Evolutionary conservation across 1,140 invertebrate genomes (phyloP).

Genomic region (Notospermus geniculatus): DNA sequence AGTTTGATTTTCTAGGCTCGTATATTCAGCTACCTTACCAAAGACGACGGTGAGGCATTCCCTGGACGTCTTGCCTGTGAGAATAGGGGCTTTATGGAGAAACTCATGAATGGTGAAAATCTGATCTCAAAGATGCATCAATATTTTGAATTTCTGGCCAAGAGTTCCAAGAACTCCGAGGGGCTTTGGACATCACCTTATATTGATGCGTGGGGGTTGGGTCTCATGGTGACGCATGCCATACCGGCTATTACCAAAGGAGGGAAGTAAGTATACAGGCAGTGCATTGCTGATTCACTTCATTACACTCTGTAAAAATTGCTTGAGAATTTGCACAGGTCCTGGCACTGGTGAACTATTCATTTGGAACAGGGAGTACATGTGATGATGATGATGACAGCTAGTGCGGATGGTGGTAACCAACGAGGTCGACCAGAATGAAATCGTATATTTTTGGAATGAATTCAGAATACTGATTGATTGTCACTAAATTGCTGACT

Average conservation of each 20-base stretch:
- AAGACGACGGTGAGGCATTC: slow-evolving; percentile 56
- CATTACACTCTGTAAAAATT: no score
- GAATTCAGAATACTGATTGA: no score
- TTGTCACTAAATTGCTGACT: no score
- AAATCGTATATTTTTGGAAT: no score
- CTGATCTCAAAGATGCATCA: slow-evolving; percentile 57
- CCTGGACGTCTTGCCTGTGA: slow-evolving; percentile 54
- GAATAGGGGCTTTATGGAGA: slow-evolving; percentile 50
- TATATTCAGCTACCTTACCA: slow-evolving; percentile 57
- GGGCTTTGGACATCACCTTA: slow-evolving; percentile 58
- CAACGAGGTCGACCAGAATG: no score
- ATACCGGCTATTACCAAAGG: slow-evolving; percentile 53
- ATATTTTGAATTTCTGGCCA: slow-evolving; percentile 56
- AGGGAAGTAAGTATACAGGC: slow-evolving; percentile 47
- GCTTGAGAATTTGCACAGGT: no score
- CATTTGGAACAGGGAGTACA: no score
- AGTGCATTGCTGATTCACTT: no score
- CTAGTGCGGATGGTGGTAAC: no score
- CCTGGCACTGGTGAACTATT: no score
- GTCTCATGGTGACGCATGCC: slow-evolving; percentile 56
- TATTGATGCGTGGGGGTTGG: slow-evolving; percentile 55
- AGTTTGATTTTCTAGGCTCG: slow-evolving; percentile 50
- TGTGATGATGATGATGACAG: no score
- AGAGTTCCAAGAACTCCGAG: slow-evolving; percentile 46
- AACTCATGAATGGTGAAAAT: slow-evolving; percentile 53